Evolutionary conservation across 1,140 invertebrate genomes (phyloP), one percentile per base, ranked within the genome.

Genomic region (Drosophila burlai): DNA sequence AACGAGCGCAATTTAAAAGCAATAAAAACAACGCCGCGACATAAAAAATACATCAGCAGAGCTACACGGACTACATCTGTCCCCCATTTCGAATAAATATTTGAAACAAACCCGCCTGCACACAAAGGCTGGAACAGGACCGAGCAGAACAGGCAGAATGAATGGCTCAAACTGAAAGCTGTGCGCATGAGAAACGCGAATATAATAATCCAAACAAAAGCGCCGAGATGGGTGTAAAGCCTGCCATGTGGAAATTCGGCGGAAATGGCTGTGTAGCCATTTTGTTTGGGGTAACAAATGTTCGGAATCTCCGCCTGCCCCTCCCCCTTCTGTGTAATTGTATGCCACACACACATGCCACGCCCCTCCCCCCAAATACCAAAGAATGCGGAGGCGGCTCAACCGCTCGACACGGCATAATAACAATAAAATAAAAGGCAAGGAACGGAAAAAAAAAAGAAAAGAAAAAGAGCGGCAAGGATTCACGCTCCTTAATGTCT

Each of bases 11-110:
- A 87, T 87, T 89, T 87, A 81, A 87, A 90, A 68, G 81, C 81
- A 74, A 87, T 87, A 87, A 89, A 80, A 89, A 73, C 65, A 63
- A 75, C 54, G 74, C 63, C 58, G 68, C 79, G 80, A 83, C 83
- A 86, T 86, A 86, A 86, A 86, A 86, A 87, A 83, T 86, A 86
- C 83, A 86, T 86, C 83, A 87, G 76, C 63, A 49, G 80, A 61
- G 60, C 42, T 60, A 54, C 62, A 65, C 66, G 75, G 52, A 59
- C 62, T 76, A 61, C 69, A 60, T 55, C 66, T 75, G 72, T 75
- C 68, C 71, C 42, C 47, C 73, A 54, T 77, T 74, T 72, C 60
- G 79, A 82, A 85, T 86, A 82, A 86, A 86, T 86, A 86, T 86
- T 86, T 85, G 75, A 86, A 85, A 61, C 67, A 73, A 73, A 50